Conservation (phyloP, 2,113 vertebrate species). For the Sinocyclocheilus anshuiensis region DNA sequence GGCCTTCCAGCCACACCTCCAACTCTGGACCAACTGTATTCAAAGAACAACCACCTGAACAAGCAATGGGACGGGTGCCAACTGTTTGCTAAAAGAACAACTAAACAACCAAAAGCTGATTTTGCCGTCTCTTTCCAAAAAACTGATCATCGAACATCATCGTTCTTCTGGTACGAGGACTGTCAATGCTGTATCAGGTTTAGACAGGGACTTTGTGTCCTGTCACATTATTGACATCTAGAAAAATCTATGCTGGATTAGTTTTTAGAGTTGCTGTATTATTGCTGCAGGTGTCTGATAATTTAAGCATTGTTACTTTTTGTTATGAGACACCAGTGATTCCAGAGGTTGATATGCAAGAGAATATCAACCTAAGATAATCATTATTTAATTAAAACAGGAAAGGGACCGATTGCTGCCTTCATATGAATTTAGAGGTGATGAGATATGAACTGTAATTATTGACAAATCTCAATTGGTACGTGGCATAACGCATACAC, state of each 20-base stretch:
- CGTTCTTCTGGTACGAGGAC: not conserved
- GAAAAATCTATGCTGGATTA: conserved; percentile 46
- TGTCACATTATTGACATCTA: not conserved
- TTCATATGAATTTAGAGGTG: not conserved
- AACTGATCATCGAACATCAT: not conserved
- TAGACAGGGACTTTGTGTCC: not conserved
- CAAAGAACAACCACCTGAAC: conserved; percentile 63
- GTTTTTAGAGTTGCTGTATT: conserved; percentile 2
- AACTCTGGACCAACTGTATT: not conserved
- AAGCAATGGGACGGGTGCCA: conserved; percentile 66
- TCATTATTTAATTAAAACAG: not conserved
- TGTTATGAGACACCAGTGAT: not conserved
- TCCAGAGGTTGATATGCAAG: not conserved
- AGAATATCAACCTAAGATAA: not conserved
- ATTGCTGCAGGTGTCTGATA: not conserved
- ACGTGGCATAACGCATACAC: not conserved
- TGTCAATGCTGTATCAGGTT: not conserved
- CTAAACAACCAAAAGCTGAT: not conserved
- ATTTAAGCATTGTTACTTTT: not conserved
- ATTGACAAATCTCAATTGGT: conserved; percentile 1
- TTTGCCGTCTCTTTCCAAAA: not conserved
- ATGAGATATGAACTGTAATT: conserved; percentile 8
- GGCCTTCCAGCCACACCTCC: not conserved
- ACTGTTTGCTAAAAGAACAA: conserved; percentile 56
- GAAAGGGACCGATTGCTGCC: not conserved